Evolutionary conservation across 2,888 invertebrate species (phyloP), one percentile per base, ranked within the genome.

Genomic region (Melanchra persicariae): DNA sequence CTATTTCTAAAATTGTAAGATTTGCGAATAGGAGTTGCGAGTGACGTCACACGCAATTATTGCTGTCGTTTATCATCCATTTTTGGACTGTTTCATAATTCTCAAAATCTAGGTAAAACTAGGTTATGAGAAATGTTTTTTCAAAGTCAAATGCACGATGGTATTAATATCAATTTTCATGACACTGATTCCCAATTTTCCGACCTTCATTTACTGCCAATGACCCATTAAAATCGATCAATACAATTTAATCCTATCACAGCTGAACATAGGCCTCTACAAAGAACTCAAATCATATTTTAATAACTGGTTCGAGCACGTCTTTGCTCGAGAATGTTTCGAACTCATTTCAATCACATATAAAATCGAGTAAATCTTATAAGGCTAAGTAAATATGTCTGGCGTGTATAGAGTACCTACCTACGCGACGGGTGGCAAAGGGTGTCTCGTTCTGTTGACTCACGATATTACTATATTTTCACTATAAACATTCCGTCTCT

Each of bases 401-500:
- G 37, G n/a, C 45, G 37, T 26, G 51, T 43, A 69, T 54, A 61
- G 59, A 62, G 24, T 60, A 30, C 54, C 34, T 59, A n/a, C n/a
- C n/a, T n/a, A 34, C 52, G 49, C 34, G 60, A 54, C 57, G 47
- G 17, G 40, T 73, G 45, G 64, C 74, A 66, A 63, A 63, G 66
- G 68, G 62, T 60, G 66, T 49, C 74, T 64, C 79, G 54, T 24
- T 52, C 45, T 86, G 84, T 87, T 85, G 79, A 74, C 78, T 70
- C 64, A 61, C 64, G 47, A 76, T 83, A 74, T 81, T 83, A 82
- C 73, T 67, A 63, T 85, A 82, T 85, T 86, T 81, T 85, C 81
- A 76, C 73, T 72, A 84, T 79, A 84, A 83, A 85, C 74, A 82
- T 75, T 79, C 17, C 63, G 30, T 70, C 65, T 64, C 43, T 78